Evolutionary conservation across 2,113 vertebrate species (phyloP), one percentile per base, ranked within the genome.

Genomic region (Cyprinodon variegatus): DNA sequence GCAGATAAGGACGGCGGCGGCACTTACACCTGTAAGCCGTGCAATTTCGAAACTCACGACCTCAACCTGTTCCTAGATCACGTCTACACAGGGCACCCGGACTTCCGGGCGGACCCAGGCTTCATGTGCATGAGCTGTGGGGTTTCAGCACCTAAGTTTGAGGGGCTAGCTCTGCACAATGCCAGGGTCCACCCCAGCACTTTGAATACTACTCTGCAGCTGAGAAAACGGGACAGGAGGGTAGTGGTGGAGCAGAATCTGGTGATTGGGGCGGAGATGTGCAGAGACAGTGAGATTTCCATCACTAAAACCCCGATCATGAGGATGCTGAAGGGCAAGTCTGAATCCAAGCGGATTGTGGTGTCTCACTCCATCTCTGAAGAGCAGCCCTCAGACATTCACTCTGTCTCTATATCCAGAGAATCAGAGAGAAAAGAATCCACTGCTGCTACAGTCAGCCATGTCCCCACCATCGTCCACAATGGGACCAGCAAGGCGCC

Each of bases 291-390:
- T 0, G 98, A 97, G 86, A 98, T 99, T 86, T 96, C 96, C 48
- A 97, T 99, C 82, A 98, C 96, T 78, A 99, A 98, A 94, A 98
- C 96, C 0, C 98, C 98, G 36, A 99, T 99, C 85, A 99, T 99
- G 97, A 98, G 96, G 91, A 97, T 96, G 94, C 95, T 98, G 85
- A 99, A 97, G 90, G 95, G 95, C 72, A 99, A 97, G 92, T 92
- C 95, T 0, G 98, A 99, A 89, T 88, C 95, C 60, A 99, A 99
- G 91, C 96, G 97, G 88, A 98, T 98, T 48, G 90, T 93, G 5
- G 92, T 95, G 74, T 93, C 94, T 39, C 96, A 98, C 74, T 86
- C 87, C 0, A 84, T 29, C 4, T 66, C 95, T 3, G 96, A 96
- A 17, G 97, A 98, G 71, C 90, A 84, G 0, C 70, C 77, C 4